These are phyloP conservation scores for Cololabis saira DNA, from an alignment of 2,113 vertebrate genomes.

Conservation along the genomic window DNA sequence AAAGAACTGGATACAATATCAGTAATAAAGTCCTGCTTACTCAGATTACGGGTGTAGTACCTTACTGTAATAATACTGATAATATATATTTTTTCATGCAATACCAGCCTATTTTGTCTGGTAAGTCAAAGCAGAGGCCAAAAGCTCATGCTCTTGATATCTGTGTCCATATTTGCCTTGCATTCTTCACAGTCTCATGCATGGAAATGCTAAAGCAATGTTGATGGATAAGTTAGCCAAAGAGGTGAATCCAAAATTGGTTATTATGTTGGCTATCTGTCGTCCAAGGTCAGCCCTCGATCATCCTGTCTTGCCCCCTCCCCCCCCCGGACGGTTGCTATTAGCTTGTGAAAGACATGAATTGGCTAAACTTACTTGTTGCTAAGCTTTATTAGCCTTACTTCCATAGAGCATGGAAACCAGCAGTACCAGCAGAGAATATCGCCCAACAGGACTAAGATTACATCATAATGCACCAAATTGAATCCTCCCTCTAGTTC, in stretches of 20 bases:
- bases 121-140: constrained; percentile 31
- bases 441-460: constrained; percentile 74
- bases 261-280: constrained; percentile 39
- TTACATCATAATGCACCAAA: constrained; percentile 81
- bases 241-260: constrained; percentile 41
- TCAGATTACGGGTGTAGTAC: constrained; percentile 54
- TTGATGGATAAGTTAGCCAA: constrained; percentile 50
- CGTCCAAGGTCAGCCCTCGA: constrained; percentile 64
- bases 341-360: constrained; percentile 67
- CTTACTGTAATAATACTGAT: constrained; percentile 48
- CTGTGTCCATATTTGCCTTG: neutral
- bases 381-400: constrained; percentile 68
- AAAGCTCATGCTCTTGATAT: neutral
- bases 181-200: constrained; percentile 11
- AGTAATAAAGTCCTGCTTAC: constrained; percentile 51
- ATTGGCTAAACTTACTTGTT: constrained; percentile 70
- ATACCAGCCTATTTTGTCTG: constrained; percentile 25
- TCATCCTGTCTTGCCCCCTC: constrained; percentile 39
- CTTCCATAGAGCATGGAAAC: constrained; percentile 59
- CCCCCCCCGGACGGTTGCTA: constrained; percentile 33
- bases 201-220: constrained; percentile 22
- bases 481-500: constrained; percentile 66
- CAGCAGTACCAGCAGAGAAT: constrained; percentile 59
- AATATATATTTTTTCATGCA: constrained; percentile 35
- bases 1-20: constrained; percentile 59